phyloP scores from a whole-genome alignment of 2,888 invertebrate genomes.

The Lasioglossum marginatum region DNA sequence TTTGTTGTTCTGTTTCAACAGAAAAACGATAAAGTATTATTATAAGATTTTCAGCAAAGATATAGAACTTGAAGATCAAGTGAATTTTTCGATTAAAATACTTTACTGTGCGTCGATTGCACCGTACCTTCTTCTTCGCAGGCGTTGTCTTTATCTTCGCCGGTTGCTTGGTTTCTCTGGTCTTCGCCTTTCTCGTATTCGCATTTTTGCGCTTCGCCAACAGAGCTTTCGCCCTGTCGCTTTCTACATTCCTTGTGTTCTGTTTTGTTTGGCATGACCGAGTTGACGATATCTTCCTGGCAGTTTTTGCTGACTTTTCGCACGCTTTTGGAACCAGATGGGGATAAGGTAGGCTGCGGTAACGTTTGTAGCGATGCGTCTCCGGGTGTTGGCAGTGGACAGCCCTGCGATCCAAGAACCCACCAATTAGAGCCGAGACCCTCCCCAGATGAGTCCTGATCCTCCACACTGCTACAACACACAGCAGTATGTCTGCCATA shows the following conservation, averaged over 20 bases:
- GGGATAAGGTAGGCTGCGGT: slow-evolving; percentile 77
- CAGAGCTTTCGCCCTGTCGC: background rate
- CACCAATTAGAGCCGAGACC: slow-evolving; percentile 80
- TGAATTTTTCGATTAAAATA: background rate
- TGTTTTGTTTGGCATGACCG: slow-evolving; percentile 13
- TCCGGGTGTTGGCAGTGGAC: slow-evolving; percentile 70
- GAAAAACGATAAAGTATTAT: background rate
- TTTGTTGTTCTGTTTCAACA: slow-evolving; percentile 55
- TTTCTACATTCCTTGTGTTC: slow-evolving; percentile 15
- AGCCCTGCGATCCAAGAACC: slow-evolving; percentile 82
- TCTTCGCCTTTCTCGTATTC: slow-evolving; percentile 54
- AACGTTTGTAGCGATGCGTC: slow-evolving; percentile 76
- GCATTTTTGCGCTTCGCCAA: slow-evolving; percentile 38
- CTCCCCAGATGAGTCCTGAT: slow-evolving; percentile 77
- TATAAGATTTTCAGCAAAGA: background rate
- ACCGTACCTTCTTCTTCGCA: slow-evolving; percentile 62
- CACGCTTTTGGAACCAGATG: slow-evolving; percentile 66
- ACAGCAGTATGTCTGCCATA: slow-evolving; percentile 74
- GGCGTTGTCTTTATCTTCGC: slow-evolving; percentile 40
- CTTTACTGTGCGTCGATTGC: background rate
- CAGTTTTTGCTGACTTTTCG: background rate
- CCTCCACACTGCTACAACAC: slow-evolving; percentile 81
- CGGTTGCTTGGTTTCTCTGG: slow-evolving; percentile 30
- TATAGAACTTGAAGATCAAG: background rate
- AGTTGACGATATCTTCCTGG: slow-evolving; percentile 3